Evolutionary conservation across 2,113 vertebrate species (phyloP), one percentile per base, ranked within the genome.

Genomic region (Uria aalge): DNA sequence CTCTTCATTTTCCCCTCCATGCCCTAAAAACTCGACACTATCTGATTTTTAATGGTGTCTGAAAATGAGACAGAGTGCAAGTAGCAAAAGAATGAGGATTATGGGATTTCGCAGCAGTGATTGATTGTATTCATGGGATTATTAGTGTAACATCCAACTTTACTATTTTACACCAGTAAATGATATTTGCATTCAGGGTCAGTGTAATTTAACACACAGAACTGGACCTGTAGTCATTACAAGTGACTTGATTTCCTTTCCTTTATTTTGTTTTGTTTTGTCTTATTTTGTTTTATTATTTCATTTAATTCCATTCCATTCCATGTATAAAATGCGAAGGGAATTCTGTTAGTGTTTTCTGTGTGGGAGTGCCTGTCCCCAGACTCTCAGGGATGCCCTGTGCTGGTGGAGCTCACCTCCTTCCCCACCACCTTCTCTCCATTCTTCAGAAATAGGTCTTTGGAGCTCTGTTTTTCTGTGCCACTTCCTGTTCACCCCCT

Each of bases 321-420:
- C 69, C 5, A 22, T 34, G 2, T 55, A 9, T 64, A 52, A 75
- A 75, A 59, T 40, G 23, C 38, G 47, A 67, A 47, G 43, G 20
- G 13, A 56, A 20, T 10, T 71, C 36, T 66, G 26, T 34, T 36
- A 79, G 5, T 24, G 47, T 19, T 74, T 81, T 91, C 38, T 62
- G 7, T 32, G 15, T 2, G 3, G 11, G 3, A 5, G 0, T 43
- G 9, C 53, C 41, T 68, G 60, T 41, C 11, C n/a, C 26, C n/a
- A 38, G 27, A 40, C 23, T 55, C 32, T 43, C 7, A 63, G 22
- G 26, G 16, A 26, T 19, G 38, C 2, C 0, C 13, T 52, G 24
- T 64, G 67, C 9, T 13, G 7, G 24, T 29, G 30, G 21, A 69
- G 11, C 19, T 71, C 2, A 0, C 22, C 32, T 78, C 26, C 56